These are phyloP conservation scores for Drosophila ambigua DNA, from an alignment of 1,140 invertebrate species.

Conservation along the genomic window DNA sequence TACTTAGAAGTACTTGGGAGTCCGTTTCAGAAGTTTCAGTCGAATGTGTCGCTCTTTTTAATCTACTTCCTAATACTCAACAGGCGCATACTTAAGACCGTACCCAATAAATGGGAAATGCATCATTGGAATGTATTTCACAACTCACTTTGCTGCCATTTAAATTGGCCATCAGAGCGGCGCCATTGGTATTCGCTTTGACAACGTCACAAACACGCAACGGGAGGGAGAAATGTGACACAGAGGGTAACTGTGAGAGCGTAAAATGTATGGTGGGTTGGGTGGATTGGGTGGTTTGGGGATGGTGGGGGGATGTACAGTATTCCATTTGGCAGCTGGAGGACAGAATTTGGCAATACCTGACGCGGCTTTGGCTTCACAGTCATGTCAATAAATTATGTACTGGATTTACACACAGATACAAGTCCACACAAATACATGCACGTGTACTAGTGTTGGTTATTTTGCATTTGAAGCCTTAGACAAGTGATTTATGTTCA, in stretches of 20 bases:
- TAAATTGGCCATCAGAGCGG: conserved; percentile 27
- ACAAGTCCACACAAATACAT: conserved; percentile 10
- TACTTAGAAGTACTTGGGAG: too few species aligned
- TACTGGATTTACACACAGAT: conserved; percentile 69
- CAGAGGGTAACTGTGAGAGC: neutral
- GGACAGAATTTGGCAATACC: conserved; percentile 59
- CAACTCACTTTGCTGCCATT: conserved; percentile 30
- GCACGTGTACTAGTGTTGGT: conserved; percentile 5
- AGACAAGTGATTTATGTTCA: conserved; percentile 75
- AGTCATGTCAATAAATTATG: conserved; percentile 78
- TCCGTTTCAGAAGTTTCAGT: too few species aligned
- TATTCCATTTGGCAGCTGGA: conserved; percentile 60
- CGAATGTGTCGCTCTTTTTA: too few species aligned
- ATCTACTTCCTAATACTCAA: too few species aligned
- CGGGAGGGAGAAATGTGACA: conserved; percentile 1
- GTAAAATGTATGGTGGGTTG: neutral
- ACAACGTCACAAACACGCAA: conserved; percentile 39
- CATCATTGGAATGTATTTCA: conserved; percentile 1
- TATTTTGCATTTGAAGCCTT: conserved; percentile 62
- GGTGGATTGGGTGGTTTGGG: too few species aligned
- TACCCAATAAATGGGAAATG: conserved; percentile 10
- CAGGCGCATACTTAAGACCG: neutral
- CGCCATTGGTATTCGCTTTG: conserved; percentile 62
- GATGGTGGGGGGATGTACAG: too few species aligned
- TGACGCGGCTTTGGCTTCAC: conserved; percentile 50